phyloP scores from a whole-genome alignment of 2,888 invertebrate species.

The Melitaea athalia region DNA sequence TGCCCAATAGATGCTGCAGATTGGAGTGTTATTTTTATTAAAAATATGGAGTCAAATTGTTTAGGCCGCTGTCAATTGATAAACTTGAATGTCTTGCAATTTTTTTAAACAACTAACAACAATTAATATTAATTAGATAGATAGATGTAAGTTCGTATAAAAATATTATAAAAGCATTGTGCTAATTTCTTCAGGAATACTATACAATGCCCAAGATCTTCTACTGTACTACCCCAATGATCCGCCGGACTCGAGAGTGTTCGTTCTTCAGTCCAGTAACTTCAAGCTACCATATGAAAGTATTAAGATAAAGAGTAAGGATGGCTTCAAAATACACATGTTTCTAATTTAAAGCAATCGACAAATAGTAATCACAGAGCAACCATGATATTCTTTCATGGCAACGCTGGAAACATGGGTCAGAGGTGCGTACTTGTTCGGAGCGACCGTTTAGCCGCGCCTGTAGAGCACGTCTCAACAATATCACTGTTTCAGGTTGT shows the following conservation, averaged over 20 bases:
- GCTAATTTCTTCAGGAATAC: slow-evolving; percentile 81
- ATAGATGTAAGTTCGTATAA: not conserved
- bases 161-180: not conserved
- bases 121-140: no score
- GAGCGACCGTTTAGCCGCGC: not conserved
- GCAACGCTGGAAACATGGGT: slow-evolving; percentile 98
- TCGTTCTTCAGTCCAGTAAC: slow-evolving; percentile 92
- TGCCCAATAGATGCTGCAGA: no score
- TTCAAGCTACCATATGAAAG: slow-evolving; percentile 94
- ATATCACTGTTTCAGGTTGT: slow-evolving; percentile 81
- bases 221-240: slow-evolving; percentile 94
- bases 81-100: not conserved
- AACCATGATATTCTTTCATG: slow-evolving; percentile 95
- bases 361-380: slow-evolving; percentile 87
- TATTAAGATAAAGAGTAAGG: slow-evolving; percentile 85
- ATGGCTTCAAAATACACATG: slow-evolving; percentile 90
- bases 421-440: slow-evolving; percentile 83
- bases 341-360: slow-evolving; percentile 90
- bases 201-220: slow-evolving; percentile 93
- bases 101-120: no score
- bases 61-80: no score
- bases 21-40: no score
- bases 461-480: not conserved
- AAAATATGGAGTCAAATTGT: no score
- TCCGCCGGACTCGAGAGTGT: slow-evolving; percentile 93